Base-by-base conservation (phyloP, 2,888 invertebrate species). In the Priocnemis perturbator region DNA sequence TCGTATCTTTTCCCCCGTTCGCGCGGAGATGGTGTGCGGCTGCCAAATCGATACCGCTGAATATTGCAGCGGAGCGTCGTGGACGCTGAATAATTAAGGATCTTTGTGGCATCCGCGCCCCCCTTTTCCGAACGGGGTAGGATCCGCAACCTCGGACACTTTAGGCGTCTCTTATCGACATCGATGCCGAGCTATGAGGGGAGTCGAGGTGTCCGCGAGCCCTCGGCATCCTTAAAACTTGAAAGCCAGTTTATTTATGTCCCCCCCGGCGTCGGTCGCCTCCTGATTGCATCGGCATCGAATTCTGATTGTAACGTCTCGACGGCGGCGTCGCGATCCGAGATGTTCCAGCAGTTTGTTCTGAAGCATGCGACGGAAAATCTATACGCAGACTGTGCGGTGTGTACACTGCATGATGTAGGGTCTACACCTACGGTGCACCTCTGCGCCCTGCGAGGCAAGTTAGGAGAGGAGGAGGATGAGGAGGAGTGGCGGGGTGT, bases 31-130 rank as follows among this genome's bases (percentile, higher is more conserved):
- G 52, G 44, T 59, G 44, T 59, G n/a, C 63, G 64, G 64, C 69
- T 64, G 60, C 53, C 23, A 66, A 50, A 76, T 71, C 74, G 37
- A 74, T 72, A 69, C 5, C 59, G 21, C 65, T 52, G 60, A 63
- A 68, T 75, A 72, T 69, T 73, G 37, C 64, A 69, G 20, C 20
- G 50, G 30, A 45, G 44, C 67, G 57, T 45, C 66, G 61, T 23
- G 20, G 56, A 19, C 21, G n/a, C 15, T 73, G 68, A 76, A 76
- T 76, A 71, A 71, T 77, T 65, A 55, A 74, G 37, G 23, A 11
- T 2, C 20, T 20, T 64, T 66, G 15, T 50, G 44, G 60, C 45
- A 58, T 48, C 44, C 45, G 44, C 7, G 2, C 7, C 45, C 23
- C 37, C 37, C 45, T 50, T 52, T 67, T 50, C 14, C 60, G 20